A percentile compares a stretch with the other conserved stretches of the same genome.
Evolutionary conservation across 2,797 vertebrate species (phyloP).

Genomic region (Perdix hodgsoniae): DNA sequence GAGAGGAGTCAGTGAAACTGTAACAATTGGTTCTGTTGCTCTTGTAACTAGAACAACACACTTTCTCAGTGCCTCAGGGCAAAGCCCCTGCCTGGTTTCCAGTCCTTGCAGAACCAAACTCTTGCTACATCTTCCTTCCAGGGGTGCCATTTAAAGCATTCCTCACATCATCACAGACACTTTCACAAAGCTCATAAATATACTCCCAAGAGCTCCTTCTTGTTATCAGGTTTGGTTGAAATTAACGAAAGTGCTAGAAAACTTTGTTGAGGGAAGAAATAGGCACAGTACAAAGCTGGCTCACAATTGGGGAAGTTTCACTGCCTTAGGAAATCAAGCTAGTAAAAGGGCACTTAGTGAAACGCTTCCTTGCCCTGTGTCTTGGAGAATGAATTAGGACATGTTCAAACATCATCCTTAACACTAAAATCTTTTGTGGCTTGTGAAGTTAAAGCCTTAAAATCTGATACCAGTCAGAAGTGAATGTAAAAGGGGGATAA

Average conservation of each 20-base stretch:
- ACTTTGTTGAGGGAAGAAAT: background rate
- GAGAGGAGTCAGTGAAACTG: background rate
- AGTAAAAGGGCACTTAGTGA: background rate
- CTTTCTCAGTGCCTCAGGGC: fast-evolving
- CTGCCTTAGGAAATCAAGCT: background rate
- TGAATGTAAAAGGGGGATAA: background rate
- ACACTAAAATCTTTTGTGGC: background rate
- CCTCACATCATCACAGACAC: background rate
- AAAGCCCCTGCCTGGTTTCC: background rate
- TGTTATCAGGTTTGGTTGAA: background rate
- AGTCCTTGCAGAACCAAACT: background rate
- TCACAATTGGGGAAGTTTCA: background rate
- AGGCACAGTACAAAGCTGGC: background rate
- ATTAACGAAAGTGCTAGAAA: background rate
- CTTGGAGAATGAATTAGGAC: too few species aligned
- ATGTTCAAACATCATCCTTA: background rate
- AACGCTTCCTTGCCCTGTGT: background rate
- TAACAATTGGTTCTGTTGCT: background rate
- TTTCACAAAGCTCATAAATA: background rate
- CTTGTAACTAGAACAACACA: background rate
- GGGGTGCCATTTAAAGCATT: background rate
- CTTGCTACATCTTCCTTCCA: background rate
- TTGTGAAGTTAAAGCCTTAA: background rate
- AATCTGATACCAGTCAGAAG: background rate
- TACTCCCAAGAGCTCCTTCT: background rate